A percentile compares a stretch with the other conserved stretches of the same genome.
Evolutionary conservation across 1,140 invertebrate species (phyloP).

Genomic region (Saccostrea glomerata): DNA sequence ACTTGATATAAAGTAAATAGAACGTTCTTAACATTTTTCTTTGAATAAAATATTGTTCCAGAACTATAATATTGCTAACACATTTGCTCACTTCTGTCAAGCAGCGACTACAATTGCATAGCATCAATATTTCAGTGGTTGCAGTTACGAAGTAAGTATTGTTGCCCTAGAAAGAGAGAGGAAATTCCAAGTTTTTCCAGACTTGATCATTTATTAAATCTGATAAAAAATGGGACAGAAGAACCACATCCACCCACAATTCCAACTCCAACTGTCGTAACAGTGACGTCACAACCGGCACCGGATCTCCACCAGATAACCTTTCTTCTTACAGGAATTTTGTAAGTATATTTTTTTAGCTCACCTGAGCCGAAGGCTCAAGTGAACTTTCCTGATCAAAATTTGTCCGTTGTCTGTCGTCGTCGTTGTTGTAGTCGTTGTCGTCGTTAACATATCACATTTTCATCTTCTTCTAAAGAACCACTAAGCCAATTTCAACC

Average conservation of each 20-base stretch:
- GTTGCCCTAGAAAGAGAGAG: conserved; percentile 13
- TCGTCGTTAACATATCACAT: too few species aligned
- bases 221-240: background rate
- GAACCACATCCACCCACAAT: background rate
- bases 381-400: too few species aligned
- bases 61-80: background rate
- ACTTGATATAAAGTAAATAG: background rate
- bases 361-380: too few species aligned
- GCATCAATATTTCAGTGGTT: conserved; percentile 40
- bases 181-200: background rate
- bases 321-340: background rate
- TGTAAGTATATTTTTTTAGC: background rate
- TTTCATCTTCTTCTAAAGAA: too few species aligned
- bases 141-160: conserved; percentile 38
- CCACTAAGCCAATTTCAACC: too few species aligned
- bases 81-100: background rate
- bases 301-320: background rate
- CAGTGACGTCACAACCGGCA: background rate
- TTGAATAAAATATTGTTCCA: background rate
- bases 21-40: background rate
- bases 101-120: background rate
- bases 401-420: too few species aligned
- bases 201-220: background rate
- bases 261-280: background rate
- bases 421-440: too few species aligned